Evolutionary conservation across 1,140 invertebrate genomes (phyloP).

Genomic region (Gonatopus flavifemur): DNA sequence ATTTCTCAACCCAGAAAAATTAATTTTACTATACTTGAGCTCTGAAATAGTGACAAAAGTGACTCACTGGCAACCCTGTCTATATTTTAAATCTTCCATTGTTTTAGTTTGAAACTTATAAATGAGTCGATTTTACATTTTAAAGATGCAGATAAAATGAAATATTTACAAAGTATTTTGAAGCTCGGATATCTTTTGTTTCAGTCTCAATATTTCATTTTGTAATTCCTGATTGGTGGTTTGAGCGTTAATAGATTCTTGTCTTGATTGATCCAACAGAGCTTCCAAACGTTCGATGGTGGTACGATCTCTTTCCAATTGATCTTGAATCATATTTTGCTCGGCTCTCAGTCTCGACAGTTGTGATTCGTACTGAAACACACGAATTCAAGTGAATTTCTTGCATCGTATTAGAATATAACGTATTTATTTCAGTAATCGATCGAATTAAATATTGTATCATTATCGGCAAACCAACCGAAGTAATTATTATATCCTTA

Average conservation of each 20-base stretch:
- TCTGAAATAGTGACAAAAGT: no score
- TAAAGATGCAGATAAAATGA: no score
- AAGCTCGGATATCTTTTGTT: constrained; percentile 53
- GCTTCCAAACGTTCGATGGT: constrained; percentile 57
- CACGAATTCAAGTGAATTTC: background rate
- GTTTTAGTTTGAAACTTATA: no score
- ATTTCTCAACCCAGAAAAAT: no score
- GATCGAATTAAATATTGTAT: no score
- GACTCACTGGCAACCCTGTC: no score
- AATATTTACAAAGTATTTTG: constrained; percentile 59
- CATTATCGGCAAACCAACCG: constrained; percentile 4
- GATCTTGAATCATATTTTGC: constrained; percentile 50
- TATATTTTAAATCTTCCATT: no score
- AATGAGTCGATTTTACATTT: no score
- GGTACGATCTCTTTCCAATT: constrained; percentile 53
- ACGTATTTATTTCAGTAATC: no score
- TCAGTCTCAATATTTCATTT: constrained; percentile 54
- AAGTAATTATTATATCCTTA: constrained; percentile 1
- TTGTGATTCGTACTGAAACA: constrained; percentile 49
- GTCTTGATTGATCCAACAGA: constrained; percentile 55
- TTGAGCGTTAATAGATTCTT: constrained; percentile 58
- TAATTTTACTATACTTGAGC: no score
- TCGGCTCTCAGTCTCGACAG: constrained; percentile 46
- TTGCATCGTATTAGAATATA: no score
- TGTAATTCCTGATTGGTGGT: constrained; percentile 58